Conservation (phyloP, 2,113 vertebrate species). For the Andinoacara biseriatus region DNA sequence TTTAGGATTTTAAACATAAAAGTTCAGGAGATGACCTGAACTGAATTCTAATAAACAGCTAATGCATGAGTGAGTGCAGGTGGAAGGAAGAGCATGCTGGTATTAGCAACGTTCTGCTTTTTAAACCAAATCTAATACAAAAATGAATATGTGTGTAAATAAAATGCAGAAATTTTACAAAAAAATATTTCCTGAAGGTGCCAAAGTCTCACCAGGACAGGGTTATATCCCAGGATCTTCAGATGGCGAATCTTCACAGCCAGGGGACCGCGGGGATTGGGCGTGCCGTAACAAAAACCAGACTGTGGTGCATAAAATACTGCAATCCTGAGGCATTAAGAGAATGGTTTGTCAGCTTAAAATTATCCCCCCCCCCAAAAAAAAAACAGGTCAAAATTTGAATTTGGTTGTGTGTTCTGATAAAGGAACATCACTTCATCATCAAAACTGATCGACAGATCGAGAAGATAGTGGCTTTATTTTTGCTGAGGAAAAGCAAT, state of each 20-base stretch:
- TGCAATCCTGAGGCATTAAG: constrained; percentile 81
- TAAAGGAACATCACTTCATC: neutral
- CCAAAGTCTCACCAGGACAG: constrained; percentile 84
- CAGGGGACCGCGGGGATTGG: constrained; percentile 80
- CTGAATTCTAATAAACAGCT: accelerated
- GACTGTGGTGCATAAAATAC: constrained; percentile 78
- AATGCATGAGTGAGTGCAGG: neutral
- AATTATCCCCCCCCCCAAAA: no score
- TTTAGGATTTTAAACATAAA: neutral
- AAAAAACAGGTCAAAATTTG: constrained; percentile 16
- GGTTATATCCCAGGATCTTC: constrained; percentile 83
- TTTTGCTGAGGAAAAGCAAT: neutral
- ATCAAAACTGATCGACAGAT: neutral
- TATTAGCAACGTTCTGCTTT: neutral
- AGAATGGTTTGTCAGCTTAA: neutral
- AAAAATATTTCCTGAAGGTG: neutral
- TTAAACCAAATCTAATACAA: neutral
- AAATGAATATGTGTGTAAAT: accelerated
- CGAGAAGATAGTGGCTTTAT: neutral
- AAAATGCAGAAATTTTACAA: no score
- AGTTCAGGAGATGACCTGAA: neutral
- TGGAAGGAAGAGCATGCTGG: no score
- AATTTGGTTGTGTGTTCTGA: neutral
- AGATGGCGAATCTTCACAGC: constrained; percentile 88
- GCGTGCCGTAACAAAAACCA: constrained; percentile 82